Evolutionary conservation across 2,113 vertebrate genomes (phyloP), one percentile per base, ranked within the genome.

Genomic region (Coregonus clupeaformis): DNA sequence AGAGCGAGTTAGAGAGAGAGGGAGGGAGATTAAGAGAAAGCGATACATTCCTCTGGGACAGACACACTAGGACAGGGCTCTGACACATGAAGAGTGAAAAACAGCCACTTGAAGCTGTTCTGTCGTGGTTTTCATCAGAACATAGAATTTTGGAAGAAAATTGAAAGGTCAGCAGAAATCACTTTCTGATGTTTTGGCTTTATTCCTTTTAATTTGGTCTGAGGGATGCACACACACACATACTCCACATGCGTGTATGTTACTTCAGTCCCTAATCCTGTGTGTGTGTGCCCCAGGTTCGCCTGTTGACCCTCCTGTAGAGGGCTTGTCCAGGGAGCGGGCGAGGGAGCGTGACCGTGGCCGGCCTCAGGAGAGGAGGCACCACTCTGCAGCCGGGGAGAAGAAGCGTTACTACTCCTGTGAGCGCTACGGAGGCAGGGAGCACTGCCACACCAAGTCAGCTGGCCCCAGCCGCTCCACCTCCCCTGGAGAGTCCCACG

Each of bases 391-490:
- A 0, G 94, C 85, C 0, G 92, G 91, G 16, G 91, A 96, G 87
- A 98, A 97, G 89, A 96, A 98, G 80, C 95, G 96, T 18, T 98
- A 97, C 89, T 99, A 97, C 83, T 98, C 97, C 42, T 98, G 97
- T 0, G 97, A 99, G 81, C 95, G 96, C 66, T 98, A 97, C 0
- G 94, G 96, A 82, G 93, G 93, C 91, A 92, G 94, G 14, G 97
- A 98, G 73, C 93, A 89, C 9, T 87, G 88, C 5, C 94, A 95
- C 59, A 89, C 95, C 88, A 92, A 91, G 77, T 95, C 95, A 2
- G 90, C 94, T 0, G 93, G 95, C 2, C 91, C 94, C 68, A 99
- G 97, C 78, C 90, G 96, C 55, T 95, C 96, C 71, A 90, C 95
- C 0, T 98, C 97, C 0, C 97, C 97, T 0, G 94, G 92, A 0